A percentile compares a stretch with the other conserved stretches of the same genome.
phyloP scores from a whole-genome alignment of 2,797 vertebrate species.

The Poecile montanus region DNA sequence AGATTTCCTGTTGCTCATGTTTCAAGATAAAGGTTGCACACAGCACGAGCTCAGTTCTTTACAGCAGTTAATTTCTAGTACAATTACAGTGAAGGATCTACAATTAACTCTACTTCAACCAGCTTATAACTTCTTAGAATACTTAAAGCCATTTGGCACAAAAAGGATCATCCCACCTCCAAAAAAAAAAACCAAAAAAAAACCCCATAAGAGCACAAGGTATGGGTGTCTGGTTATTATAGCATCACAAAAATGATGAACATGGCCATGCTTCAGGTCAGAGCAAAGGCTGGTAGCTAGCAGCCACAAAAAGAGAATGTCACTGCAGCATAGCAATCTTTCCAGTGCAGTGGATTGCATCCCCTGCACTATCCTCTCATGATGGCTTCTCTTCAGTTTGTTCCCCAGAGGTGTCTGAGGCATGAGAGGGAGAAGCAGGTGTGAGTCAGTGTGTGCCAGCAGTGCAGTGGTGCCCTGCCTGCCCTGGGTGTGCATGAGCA shows the following conservation, averaged over 20 bases:
- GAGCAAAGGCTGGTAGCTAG: not conserved
- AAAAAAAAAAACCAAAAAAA: not conserved
- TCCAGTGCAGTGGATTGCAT: not conserved
- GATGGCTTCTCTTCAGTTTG: not conserved
- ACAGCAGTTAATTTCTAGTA: not conserved
- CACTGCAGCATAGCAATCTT: not conserved
- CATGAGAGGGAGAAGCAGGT: not conserved
- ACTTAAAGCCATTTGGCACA: not conserved
- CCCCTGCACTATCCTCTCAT: not conserved
- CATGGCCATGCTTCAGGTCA: fast-evolving
- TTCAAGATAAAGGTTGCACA: conserved; percentile 37
- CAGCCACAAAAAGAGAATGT: not conserved
- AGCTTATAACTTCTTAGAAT: not conserved
- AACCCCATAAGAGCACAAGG: not conserved
- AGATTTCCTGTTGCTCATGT: conserved; percentile 67
- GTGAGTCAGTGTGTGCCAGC: not conserved
- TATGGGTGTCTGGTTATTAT: not conserved
- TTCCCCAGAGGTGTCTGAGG: not conserved
- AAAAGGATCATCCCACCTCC: not conserved
- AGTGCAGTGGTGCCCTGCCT: fast-evolving
- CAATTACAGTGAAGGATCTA: not conserved
- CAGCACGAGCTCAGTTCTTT: not conserved
- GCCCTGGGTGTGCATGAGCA: not conserved
- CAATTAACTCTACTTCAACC: not conserved
- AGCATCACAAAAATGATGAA: not conserved